phyloP scores from a whole-genome alignment of 2,113 vertebrate species.

The Phalacrocorax brasilianus region DNA sequence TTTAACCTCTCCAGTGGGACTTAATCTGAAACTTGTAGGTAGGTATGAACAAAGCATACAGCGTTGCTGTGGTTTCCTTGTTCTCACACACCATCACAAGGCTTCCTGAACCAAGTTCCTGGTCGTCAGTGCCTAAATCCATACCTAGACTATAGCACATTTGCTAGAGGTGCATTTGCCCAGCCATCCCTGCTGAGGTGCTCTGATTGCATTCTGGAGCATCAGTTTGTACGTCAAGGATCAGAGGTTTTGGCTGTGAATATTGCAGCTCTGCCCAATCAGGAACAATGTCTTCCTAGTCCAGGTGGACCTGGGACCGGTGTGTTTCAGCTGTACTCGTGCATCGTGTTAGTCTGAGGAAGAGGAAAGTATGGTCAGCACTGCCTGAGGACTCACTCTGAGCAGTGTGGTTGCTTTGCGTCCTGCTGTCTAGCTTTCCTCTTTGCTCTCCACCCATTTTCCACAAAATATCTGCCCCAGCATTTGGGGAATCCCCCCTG shows the following conservation, averaged over 20 bases:
- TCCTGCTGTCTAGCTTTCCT: background rate
- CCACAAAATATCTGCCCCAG: background rate
- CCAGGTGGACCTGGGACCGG: no score
- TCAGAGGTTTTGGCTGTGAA: background rate
- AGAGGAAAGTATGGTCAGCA: no score
- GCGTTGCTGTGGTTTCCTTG: background rate
- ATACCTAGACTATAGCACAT: background rate
- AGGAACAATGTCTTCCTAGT: background rate
- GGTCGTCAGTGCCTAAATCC: background rate
- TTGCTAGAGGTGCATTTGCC: background rate
- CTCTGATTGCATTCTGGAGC: background rate
- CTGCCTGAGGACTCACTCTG: background rate
- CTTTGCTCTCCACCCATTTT: background rate
- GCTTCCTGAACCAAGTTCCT: background rate
- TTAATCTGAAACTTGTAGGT: background rate
- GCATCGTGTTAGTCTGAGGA: background rate
- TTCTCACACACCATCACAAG: background rate
- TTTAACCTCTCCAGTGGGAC: background rate
- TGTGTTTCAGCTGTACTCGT: background rate
- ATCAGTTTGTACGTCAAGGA: background rate
- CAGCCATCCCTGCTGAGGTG: background rate
- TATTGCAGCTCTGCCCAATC: background rate
- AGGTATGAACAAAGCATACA: fast-evolving
- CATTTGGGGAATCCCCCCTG: background rate
- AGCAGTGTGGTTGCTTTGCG: background rate